These are phyloP conservation scores for Megalops atlanticus DNA, from an alignment of 2,113 vertebrate genomes.

Conservation along the genomic window DNA sequence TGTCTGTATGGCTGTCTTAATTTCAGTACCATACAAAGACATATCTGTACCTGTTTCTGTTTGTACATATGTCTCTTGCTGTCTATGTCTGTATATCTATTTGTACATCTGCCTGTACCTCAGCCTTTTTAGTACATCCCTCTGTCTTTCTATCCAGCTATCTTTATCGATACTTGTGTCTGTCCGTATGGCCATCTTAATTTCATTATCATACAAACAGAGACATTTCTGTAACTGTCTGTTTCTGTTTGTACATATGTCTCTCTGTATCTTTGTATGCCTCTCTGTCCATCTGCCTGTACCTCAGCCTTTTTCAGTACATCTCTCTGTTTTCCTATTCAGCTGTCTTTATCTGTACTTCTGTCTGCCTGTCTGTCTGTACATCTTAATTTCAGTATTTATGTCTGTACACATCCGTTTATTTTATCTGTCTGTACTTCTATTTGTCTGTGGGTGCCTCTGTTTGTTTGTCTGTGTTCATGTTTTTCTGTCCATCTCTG, in stretches of 20 bases:
- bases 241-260: not conserved
- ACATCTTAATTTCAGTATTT: not conserved
- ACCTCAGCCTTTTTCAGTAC: slow-evolving; percentile 5
- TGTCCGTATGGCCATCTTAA: not conserved
- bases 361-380: not conserved
- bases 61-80: not conserved
- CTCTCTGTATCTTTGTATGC: not conserved
- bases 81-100: not conserved
- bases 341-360: not conserved
- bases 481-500: not conserved
- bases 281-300: not conserved
- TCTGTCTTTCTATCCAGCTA: too few species aligned
- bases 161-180: not conserved
- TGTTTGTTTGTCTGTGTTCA: not conserved
- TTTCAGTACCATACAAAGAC: slow-evolving; percentile 5
- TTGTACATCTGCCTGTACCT: not conserved
- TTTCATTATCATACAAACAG: not conserved
- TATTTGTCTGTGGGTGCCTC: not conserved
- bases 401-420: not conserved
- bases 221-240: too few species aligned
- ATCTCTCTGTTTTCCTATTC: not conserved
- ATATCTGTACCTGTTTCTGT: not conserved
- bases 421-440: not conserved
- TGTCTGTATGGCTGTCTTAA: not conserved
- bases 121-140: too few species aligned